phyloP scores from a whole-genome alignment of 2,888 invertebrate genomes.

The Lithophane semibrunnea region DNA sequence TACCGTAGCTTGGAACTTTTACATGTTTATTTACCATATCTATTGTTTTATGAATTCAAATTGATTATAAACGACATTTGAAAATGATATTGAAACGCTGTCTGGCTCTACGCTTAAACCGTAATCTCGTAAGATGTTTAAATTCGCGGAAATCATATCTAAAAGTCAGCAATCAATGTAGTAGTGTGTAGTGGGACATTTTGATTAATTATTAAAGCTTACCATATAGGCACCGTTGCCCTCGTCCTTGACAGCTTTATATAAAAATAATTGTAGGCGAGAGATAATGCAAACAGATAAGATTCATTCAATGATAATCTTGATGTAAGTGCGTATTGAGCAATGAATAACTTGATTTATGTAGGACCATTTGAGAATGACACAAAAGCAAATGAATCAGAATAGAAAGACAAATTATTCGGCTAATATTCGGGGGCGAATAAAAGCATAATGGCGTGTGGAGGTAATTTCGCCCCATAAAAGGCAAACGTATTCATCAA shows the following conservation, averaged over 20 bases:
- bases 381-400: conserved; percentile 23
- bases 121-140: conserved; percentile 4
- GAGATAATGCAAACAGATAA: conserved; percentile 52
- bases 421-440: conserved; percentile 24
- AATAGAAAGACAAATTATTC: conserved; percentile 34
- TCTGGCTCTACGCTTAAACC: not conserved
- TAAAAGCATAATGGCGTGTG: conserved; percentile 47
- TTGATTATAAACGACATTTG: conserved; percentile 38
- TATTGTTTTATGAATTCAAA: conserved; percentile 36
- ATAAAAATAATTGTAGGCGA: conserved; percentile 56
- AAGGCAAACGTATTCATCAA: conserved; percentile 65
- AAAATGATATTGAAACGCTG: not conserved
- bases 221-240: conserved; percentile 23
- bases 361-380: conserved; percentile 3
- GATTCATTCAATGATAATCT: conserved; percentile 44
- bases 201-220: conserved; percentile 26
- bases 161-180: not conserved
- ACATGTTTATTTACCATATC: conserved; percentile 45
- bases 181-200: conserved; percentile 7
- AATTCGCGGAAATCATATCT: not conserved
- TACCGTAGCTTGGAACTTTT: conserved; percentile 33
- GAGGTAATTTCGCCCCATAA: conserved; percentile 58
- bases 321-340: conserved; percentile 49
- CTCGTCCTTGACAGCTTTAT: conserved; percentile 38
- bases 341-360: conserved; percentile 53